Base-by-base conservation (phyloP, 2,113 vertebrate genomes). In the Protobothrops flavoviridis region DNA sequence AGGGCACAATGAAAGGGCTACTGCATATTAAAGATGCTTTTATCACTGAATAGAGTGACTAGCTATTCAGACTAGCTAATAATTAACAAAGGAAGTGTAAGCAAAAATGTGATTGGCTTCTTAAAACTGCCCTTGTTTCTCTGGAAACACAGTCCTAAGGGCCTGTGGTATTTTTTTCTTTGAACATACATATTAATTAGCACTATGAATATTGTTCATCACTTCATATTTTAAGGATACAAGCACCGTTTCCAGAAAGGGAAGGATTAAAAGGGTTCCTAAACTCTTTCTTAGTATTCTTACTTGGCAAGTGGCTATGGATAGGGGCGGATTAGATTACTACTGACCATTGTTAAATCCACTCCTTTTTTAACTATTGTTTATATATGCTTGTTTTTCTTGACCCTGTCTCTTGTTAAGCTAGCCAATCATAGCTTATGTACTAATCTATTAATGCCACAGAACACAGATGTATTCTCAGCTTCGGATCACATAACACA, bases 181-280 rank as follows among this genome's bases (percentile, higher is more conserved):
- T 88, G 96, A 96, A 96, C 94, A 89, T 95, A 81, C 89, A 29
- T 94, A 94, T 97, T 97, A 97, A 97, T 96, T 96, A 87, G 95
- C 57, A 94, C 94, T 88, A 4, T 85, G 64, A 43, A 21, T 87
- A 52, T 39, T 93, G 94, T 95, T 23, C 10, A 11, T 90, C 95
- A 93, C 88, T 96, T 97, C 97, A 97, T 97, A 97, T 97, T 97
- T 92, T 69, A 94, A 64, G 94, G 97, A 88, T 94, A 94, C 88
- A 95, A 95, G 91, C 91, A 95, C 87, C 92, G 94, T 92, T 85
- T 94, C 39, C 96, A 20, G 61, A 20, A 29, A n/a, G n/a, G 29
- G n/a, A 17, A 3, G 26, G 74, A 20, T 1, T 17, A 11, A 43
- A 11, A 59, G 85, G 17, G 17, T 50, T 85, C 87, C 39, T 29